phyloP scores from a whole-genome alignment of 2,113 vertebrate species.

The Stictonetta naevosa region DNA sequence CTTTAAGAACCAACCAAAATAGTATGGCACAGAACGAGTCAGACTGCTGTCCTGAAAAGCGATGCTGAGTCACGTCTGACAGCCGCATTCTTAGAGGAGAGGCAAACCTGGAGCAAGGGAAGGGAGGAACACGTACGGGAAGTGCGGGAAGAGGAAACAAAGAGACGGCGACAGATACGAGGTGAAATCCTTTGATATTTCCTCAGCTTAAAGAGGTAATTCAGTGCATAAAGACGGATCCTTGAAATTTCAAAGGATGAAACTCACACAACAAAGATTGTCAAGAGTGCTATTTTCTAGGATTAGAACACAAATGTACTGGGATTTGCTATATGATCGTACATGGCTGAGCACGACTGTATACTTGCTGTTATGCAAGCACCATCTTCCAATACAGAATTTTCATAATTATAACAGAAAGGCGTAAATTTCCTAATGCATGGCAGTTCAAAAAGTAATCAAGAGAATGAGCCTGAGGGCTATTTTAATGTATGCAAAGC shows the following conservation, averaged over 20 bases:
- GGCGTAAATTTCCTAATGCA: conserved; percentile 93
- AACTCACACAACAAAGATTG: conserved; percentile 64
- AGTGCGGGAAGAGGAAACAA: conserved; percentile 58
- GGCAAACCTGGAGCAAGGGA: background rate
- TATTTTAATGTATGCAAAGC: conserved; percentile 98
- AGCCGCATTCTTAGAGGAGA: background rate
- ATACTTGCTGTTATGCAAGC: conserved; percentile 82
- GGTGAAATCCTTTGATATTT: conserved; percentile 53
- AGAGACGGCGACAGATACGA: background rate
- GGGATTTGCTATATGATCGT: conserved; percentile 40
- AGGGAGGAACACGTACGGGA: background rate
- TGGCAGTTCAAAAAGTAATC: conserved; percentile 97
- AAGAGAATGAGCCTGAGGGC: conserved; percentile 94
- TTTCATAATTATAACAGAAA: conserved; percentile 96
- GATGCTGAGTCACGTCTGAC: conserved; percentile 10
- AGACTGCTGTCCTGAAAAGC: background rate
- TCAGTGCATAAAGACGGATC: conserved; percentile 35
- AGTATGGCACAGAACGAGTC: background rate
- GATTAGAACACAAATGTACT: conserved; percentile 62
- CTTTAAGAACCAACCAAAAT: conserved; percentile 9
- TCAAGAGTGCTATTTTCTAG: conserved; percentile 53
- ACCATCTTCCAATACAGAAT: conserved; percentile 84
- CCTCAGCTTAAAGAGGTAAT: conserved; percentile 57
- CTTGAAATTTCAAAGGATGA: conserved; percentile 70
- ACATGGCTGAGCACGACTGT: background rate